Conservation (phyloP, 2,888 invertebrate species). For the Trypoxylon attenuatum region DNA sequence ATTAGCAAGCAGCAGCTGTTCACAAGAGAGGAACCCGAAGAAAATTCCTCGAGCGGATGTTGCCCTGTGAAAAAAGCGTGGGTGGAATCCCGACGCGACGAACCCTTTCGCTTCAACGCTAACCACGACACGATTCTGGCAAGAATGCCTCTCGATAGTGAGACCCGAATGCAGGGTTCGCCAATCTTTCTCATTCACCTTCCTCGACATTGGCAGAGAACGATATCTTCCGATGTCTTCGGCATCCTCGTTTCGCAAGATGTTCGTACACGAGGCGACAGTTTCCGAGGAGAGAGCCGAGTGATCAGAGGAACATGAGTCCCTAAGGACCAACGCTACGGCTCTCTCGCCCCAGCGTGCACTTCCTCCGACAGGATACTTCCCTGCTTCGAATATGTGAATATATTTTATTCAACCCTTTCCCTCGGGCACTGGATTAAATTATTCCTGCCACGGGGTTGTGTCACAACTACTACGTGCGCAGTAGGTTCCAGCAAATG, state of each 20-base stretch:
- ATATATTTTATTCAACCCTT: conserved; percentile 75
- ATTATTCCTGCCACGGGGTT: conserved; percentile 63
- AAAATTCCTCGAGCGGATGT: conserved; percentile 59
- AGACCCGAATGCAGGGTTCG: background rate
- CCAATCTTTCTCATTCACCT: background rate
- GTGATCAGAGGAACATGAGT: conserved; percentile 67
- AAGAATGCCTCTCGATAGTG: background rate
- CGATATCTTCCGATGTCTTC: conserved; percentile 25
- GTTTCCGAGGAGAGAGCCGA: conserved; percentile 67
- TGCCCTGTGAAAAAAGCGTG: conserved; percentile 73
- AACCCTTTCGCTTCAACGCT: conserved; percentile 67
- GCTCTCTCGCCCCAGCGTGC: background rate
- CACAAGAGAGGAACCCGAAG: too few relatives aligned
- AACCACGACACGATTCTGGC: too few relatives aligned
- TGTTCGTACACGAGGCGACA: conserved; percentile 59
- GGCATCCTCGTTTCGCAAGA: conserved; percentile 47
- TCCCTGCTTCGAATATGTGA: conserved; percentile 74
- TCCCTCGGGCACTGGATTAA: conserved; percentile 69
- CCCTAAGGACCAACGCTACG: conserved; percentile 35
- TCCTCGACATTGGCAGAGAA: background rate
- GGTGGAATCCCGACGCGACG: conserved; percentile 71
- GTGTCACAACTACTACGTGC: conserved; percentile 2
- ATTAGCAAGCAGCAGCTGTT: too few relatives aligned
- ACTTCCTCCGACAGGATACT: conserved; percentile 63
- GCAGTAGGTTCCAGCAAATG: too few relatives aligned